phyloP scores from a whole-genome alignment of 2,113 vertebrate species.

The Chascanopsetta lugubris region DNA sequence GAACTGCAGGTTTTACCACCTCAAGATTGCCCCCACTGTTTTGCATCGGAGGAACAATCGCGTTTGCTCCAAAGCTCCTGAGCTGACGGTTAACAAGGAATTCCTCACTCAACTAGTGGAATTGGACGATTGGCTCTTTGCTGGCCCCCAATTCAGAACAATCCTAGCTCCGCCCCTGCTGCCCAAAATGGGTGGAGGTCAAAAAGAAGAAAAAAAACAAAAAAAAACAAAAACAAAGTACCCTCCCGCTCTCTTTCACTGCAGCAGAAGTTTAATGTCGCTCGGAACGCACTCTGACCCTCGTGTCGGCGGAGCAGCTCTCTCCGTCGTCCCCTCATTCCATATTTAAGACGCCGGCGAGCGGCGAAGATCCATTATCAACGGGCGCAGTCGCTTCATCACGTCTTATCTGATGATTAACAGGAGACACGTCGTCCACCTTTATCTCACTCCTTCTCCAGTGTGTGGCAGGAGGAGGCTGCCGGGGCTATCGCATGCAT shows the following conservation, averaged over 20 bases:
- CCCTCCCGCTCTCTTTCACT: neutral
- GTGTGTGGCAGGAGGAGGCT: constrained; percentile 45
- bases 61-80: too few species aligned
- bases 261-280: neutral
- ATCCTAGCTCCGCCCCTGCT: too few species aligned
- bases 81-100: too few species aligned
- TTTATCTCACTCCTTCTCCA: constrained; percentile 53
- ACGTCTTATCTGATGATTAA: constrained; percentile 71
- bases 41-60: too few species aligned
- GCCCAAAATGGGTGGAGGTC: too few species aligned
- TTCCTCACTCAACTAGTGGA: too few species aligned
- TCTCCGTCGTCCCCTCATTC: neutral
- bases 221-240: neutral
- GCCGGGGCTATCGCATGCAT: constrained; percentile 61
- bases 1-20: too few species aligned
- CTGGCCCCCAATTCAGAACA: too few species aligned
- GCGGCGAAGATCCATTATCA: constrained; percentile 47
- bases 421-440: constrained; percentile 49
- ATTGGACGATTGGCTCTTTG: too few species aligned
- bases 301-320: constrained; percentile 9
- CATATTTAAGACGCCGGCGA: constrained; percentile 2
- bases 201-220: constrained; percentile 1
- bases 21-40: too few species aligned
- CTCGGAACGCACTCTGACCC: constrained; percentile 14
- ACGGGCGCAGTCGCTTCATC: constrained; percentile 50